Percentiles rank a stretch among this genome's conserved stretches.
Conservation (phyloP, 2,888 invertebrate genomes). For the Antitype chi region DNA sequence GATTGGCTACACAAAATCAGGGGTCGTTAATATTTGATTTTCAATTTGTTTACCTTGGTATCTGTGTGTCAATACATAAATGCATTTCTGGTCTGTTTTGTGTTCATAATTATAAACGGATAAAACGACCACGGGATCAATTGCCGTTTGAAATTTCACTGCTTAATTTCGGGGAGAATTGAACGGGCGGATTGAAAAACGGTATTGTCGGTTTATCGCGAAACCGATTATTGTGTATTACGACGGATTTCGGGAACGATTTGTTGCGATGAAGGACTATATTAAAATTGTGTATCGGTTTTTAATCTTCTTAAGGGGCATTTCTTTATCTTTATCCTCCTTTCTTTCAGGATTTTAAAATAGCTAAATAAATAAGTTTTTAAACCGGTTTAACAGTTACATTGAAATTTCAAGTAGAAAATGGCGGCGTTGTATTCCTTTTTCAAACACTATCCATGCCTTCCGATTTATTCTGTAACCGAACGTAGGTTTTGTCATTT, state of each 20-base stretch:
- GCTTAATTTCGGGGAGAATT: constrained; percentile 50
- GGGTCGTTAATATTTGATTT: constrained; percentile 74
- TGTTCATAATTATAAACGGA: constrained; percentile 8
- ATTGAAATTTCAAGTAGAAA: constrained; percentile 6
- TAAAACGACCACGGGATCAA: constrained; percentile 38
- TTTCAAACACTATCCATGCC: constrained; percentile 44
- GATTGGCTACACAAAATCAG: constrained; percentile 65
- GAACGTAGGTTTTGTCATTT: constrained; percentile 43
- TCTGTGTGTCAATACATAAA: constrained; percentile 61
- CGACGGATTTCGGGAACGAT: constrained; percentile 31
- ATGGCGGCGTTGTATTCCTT: constrained; percentile 5
- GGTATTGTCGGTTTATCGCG: constrained; percentile 39
- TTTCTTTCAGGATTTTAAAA: not conserved
- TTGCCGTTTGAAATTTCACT: constrained; percentile 50
- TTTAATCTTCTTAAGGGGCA: constrained; percentile 20
- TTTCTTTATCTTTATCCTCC: constrained; percentile 9
- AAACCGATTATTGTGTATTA: constrained; percentile 53
- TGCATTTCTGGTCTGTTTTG: constrained; percentile 39
- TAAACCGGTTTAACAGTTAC: not conserved
- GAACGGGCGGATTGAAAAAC: constrained; percentile 43
- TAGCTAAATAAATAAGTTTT: not conserved
- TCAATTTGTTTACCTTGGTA: constrained; percentile 68
- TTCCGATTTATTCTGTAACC: constrained; percentile 60
- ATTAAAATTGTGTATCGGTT: constrained; percentile 30
- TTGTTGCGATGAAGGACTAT: constrained; percentile 18